A percentile compares a stretch with the other conserved stretches of the same genome.
Evolutionary conservation across 2,113 vertebrate species (phyloP).

Genomic region (Cryptomyrus ogoouensis): DNA sequence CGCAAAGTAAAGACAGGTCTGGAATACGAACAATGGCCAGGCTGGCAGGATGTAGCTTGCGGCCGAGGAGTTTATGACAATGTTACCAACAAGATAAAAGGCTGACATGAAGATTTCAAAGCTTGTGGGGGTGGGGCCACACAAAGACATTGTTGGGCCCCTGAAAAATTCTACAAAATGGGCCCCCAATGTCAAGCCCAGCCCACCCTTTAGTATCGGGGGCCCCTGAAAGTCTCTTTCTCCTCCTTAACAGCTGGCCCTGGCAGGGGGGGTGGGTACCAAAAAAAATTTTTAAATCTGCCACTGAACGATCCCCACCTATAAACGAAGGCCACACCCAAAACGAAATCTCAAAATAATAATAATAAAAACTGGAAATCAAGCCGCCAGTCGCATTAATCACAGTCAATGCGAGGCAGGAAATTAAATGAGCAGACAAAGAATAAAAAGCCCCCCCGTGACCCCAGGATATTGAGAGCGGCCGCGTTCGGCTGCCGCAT

Average conservation of each 20-base stretch:
- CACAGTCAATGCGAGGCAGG: slow-evolving; percentile 28
- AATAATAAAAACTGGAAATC: slow-evolving; percentile 22
- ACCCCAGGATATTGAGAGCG: slow-evolving; percentile 33
- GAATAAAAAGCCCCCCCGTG: slow-evolving; percentile 25
- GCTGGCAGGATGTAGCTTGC: neutral
- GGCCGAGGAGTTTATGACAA: neutral
- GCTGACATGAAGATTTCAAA: neutral
- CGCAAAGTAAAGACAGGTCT: neutral
- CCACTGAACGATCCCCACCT: neutral
- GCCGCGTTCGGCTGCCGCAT: slow-evolving; percentile 23
- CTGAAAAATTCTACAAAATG: neutral
- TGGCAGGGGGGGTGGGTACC: too few species aligned
- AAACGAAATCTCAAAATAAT: neutral
- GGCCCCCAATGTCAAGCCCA: neutral
- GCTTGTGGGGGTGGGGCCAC: neutral
- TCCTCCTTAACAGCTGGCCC: neutral
- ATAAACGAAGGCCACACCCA: neutral
- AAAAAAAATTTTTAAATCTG: neutral
- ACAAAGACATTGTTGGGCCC: neutral
- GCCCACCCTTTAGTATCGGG: neutral
- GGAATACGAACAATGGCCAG: neutral
- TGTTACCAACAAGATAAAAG: neutral
- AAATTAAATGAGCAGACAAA: slow-evolving; percentile 43
- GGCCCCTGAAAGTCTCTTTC: neutral
- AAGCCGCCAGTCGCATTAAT: slow-evolving; percentile 35